Percentiles rank a stretch among this genome's conserved stretches.
Conservation (phyloP, 2,113 vertebrate species). For the Rhabdornis inornatus region DNA sequence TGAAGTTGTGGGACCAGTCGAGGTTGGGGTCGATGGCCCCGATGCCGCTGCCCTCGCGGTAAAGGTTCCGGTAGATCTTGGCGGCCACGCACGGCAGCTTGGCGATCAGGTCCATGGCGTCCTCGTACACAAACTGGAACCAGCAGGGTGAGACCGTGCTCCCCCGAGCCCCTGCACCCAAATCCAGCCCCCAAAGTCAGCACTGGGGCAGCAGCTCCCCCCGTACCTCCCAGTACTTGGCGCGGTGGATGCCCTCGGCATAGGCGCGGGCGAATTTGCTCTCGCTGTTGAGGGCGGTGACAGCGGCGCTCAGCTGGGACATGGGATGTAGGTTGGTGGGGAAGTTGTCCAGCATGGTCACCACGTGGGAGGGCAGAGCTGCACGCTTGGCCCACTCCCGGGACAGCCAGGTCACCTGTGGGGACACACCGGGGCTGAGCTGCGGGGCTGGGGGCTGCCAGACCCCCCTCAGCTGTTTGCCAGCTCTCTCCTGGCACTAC, state of each 20-base stretch:
- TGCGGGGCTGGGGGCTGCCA: accelerated
- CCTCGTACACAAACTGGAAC: constrained; percentile 87
- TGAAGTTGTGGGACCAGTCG: constrained; percentile 98
- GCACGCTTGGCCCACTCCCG: constrained; percentile 95
- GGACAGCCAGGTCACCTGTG: constrained; percentile 89
- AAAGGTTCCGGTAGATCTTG: constrained; percentile 97
- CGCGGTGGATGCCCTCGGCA: constrained; percentile 88
- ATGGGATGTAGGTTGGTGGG: constrained; percentile 97
- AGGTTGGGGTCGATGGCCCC: constrained; percentile 94
- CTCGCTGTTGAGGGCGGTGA: constrained; percentile 97
- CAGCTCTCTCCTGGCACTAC: constrained; percentile 42
- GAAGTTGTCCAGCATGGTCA: constrained; percentile 98
- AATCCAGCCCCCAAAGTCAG: accelerated
- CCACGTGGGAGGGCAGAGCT: constrained; percentile 93
- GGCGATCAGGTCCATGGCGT: constrained; percentile 96
- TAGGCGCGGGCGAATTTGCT: constrained; percentile 93
- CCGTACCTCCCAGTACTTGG: constrained; percentile 96
- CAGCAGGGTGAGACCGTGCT: accelerated
- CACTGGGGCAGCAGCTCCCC: accelerated
- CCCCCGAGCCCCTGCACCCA: accelerated
- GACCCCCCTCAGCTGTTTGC: accelerated
- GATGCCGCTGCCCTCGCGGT: constrained; percentile 94
- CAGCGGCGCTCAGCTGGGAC: constrained; percentile 94
- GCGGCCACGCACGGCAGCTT: constrained; percentile 96
- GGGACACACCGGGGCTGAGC: neutral